These are phyloP conservation scores for Bombus confusus DNA, from an alignment of 1,140 invertebrate species.

Conservation along the genomic window DNA sequence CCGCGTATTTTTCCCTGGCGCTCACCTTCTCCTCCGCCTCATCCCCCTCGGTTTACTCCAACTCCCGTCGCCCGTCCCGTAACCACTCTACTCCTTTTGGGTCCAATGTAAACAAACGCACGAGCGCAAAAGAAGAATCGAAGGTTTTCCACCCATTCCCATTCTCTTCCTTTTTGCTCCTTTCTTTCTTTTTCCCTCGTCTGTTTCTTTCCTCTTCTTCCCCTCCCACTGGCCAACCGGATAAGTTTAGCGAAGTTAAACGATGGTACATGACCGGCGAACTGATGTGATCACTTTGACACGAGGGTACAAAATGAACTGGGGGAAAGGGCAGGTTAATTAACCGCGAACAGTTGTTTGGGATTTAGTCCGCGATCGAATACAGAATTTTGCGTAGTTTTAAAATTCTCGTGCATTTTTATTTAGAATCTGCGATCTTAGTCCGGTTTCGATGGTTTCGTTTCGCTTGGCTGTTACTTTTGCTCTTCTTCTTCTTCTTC, in stretches of 20 bases:
- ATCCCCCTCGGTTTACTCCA: background rate
- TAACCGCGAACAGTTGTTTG: background rate
- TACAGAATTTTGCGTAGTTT: background rate
- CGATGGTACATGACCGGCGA: constrained; percentile 43
- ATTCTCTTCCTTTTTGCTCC: background rate
- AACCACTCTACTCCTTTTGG: constrained; percentile 51
- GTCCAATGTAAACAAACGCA: constrained; percentile 72
- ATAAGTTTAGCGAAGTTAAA: constrained; percentile 58
- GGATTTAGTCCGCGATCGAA: background rate
- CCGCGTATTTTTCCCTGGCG: constrained; percentile 55
- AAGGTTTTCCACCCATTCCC: constrained; percentile 46
- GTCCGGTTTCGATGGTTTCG: background rate
- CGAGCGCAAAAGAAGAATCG: constrained; percentile 65
- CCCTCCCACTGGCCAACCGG: background rate
- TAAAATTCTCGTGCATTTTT: background rate
- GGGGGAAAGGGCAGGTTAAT: background rate
- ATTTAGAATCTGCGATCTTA: background rate
- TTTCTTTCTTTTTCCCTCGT: too few relatives aligned
- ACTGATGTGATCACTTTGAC: constrained; percentile 34
- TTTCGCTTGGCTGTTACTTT: background rate
- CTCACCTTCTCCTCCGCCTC: background rate
- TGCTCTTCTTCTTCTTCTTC: background rate
- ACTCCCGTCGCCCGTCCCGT: background rate
- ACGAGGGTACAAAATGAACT: constrained; percentile 40
- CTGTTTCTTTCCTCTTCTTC: background rate